Evolutionary conservation across 2,113 vertebrate genomes (phyloP), one percentile per base, ranked within the genome.

Genomic region (Channa argus): DNA sequence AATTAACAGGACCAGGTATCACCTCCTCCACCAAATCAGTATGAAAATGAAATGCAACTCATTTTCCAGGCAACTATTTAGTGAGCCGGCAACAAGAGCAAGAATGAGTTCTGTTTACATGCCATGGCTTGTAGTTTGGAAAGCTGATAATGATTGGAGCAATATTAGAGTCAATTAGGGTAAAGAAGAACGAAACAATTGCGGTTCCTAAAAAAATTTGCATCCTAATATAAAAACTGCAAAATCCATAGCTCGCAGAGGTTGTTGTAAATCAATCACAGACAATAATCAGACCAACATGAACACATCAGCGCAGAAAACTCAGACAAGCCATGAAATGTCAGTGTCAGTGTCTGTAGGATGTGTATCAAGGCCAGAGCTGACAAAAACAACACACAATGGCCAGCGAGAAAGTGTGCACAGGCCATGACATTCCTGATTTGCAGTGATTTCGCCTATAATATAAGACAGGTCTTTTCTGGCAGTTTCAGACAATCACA

Each of bases 21-120:
- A 52, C 71, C 67, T 64, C 47, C 24, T 66, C 41, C 74, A 68
- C 34, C 62, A 75, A 82, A 24, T 24, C 24, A 74, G 65, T 71
- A 86, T 86, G 60, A 74, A 82, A 85, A 79, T 80, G 71, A 89
- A 68, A 82, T 75, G 73, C 77, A 80, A 75, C 66, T 89, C 4
- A 70, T 86, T 88, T 82, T 44, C 8, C 59, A 43, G 50, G 50
- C 58, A 72, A 73, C n/a, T 39, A 6, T 78, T 70, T 67, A 64
- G 38, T 45, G 44, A 71, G 10, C 51, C 55, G 43, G 8, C 34
- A 59, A 61, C 2, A 3, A 62, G 52, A 56, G 44, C 36, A 46
- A 63, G 50, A 78, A 55, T 15, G 54, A 70, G 33, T 43, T 74
- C 45, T 78, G 79, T 75, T 74, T 66, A 76, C 67, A 45, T 85